Percentiles rank a stretch among this genome's conserved stretches.
These are phyloP conservation scores for Melinopterus prodromus DNA, from an alignment of 2,888 invertebrate species.

Conservation along the genomic window DNA sequence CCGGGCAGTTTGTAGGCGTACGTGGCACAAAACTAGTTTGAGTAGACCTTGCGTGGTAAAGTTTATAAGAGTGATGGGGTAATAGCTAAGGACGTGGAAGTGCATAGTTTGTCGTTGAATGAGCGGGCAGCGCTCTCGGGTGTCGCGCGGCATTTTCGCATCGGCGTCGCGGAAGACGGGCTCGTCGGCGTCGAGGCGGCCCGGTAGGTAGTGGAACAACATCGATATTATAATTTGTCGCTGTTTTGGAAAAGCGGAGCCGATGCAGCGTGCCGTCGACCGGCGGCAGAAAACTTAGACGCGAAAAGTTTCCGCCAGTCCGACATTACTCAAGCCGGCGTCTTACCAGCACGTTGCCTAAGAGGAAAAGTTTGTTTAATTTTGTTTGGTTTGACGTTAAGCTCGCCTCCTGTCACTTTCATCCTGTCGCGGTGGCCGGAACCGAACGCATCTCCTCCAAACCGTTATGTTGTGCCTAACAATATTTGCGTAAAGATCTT, in stretches of 20 bases:
- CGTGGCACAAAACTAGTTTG: neutral
- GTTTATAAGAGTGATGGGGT: neutral
- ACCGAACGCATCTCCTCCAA: constrained; percentile 52
- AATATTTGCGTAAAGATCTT: constrained; percentile 53
- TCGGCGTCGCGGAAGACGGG: constrained; percentile 8
- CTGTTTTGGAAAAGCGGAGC: constrained; percentile 57
- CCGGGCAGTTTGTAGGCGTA: neutral
- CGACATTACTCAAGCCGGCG: constrained; percentile 45
- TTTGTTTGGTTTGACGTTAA: constrained; percentile 63
- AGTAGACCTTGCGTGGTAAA: neutral
- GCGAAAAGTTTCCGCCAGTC: constrained; percentile 57
- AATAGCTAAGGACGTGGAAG: neutral
- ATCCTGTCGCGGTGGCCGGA: constrained; percentile 52
- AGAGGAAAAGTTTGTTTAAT: constrained; percentile 63
- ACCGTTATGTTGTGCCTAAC: constrained; percentile 58
- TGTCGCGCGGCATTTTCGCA: constrained; percentile 20
- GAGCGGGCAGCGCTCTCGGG: neutral
- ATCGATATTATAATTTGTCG: constrained; percentile 62
- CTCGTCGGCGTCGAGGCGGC: neutral
- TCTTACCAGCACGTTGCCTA: constrained; percentile 59
- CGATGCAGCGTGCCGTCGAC: constrained; percentile 52
- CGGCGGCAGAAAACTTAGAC: constrained; percentile 60
- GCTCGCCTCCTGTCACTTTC: constrained; percentile 62
- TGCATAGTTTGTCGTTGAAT: constrained; percentile 14
- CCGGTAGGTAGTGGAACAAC: constrained; percentile 41